Conservation (phyloP, 92 coral and sea anemone species). For the Siderastrea siderea region DNA sequence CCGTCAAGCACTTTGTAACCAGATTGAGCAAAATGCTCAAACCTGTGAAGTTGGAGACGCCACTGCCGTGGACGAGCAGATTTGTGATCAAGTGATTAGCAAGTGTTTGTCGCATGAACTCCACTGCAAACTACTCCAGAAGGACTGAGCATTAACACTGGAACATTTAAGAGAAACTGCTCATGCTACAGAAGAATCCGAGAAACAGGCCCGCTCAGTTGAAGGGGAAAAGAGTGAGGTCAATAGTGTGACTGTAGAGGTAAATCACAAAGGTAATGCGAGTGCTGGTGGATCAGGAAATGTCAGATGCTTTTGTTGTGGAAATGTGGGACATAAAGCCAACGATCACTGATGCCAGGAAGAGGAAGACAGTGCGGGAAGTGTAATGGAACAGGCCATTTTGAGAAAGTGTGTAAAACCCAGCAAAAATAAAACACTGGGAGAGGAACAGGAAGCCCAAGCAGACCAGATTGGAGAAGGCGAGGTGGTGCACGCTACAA, state of each 20-base stretch:
- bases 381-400: conserved; percentile 15
- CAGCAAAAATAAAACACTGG: background rate
- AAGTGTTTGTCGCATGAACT: conserved; percentile 61
- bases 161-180: conserved; percentile 55
- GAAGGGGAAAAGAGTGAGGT: conserved; percentile 5
- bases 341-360: conserved; percentile 20
- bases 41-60: conserved; percentile 67
- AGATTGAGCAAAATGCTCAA: conserved; percentile 65
- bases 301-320: conserved; percentile 38
- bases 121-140: conserved; percentile 55
- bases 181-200: conserved; percentile 61
- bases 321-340: conserved; percentile 16
- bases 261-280: background rate
- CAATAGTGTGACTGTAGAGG: conserved; percentile 13
- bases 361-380: conserved; percentile 30
- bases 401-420: conserved; percentile 36
- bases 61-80: conserved; percentile 51
- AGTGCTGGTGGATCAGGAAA: background rate
- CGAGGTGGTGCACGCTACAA: background rate
- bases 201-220: conserved; percentile 55
- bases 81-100: conserved; percentile 66
- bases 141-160: conserved; percentile 53
- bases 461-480: background rate
- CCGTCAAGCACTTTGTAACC: conserved; percentile 66
- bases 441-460: conserved; percentile 15